phyloP scores from a whole-genome alignment of 92 coral and sea anemone species.

The Diadumene lineata region DNA sequence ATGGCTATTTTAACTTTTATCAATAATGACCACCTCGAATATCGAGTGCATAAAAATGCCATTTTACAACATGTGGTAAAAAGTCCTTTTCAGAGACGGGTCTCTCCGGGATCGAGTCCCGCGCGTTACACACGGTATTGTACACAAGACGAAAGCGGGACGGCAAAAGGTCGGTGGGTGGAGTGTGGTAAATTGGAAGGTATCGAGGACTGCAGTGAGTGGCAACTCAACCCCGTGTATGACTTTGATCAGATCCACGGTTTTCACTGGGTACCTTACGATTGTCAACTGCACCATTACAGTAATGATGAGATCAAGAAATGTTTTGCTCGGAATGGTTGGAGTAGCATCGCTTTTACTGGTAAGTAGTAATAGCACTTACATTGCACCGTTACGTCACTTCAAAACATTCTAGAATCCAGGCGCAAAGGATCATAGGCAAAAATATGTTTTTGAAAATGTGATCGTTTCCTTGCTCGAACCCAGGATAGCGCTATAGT shows the following conservation, averaged over 20 bases:
- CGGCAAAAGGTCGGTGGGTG: conserved; percentile 92
- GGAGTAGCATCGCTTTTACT: conserved; percentile 90
- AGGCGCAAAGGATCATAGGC: no score
- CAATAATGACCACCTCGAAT: conserved; percentile 71
- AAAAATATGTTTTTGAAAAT: no score
- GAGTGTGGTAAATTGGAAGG: conserved; percentile 91
- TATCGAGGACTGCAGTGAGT: conserved; percentile 78
- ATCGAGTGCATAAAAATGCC: conserved; percentile 68
- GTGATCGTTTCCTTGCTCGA: no score
- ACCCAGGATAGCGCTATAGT: no score
- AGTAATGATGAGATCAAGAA: conserved; percentile 85
- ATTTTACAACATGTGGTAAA: conserved; percentile 73
- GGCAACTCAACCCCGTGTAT: conserved; percentile 76
- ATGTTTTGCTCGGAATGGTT: conserved; percentile 87
- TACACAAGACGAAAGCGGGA: conserved; percentile 88
- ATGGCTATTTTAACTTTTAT: conserved; percentile 77
- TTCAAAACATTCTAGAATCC: no score
- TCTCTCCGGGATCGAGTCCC: conserved; percentile 55
- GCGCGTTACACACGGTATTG: conserved; percentile 81
- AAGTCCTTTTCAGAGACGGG: conserved; percentile 81
- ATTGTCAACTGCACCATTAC: conserved; percentile 93
- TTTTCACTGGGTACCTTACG: conserved; percentile 90
- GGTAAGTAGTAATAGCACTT: no score
- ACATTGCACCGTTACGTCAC: no score
- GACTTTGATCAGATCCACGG: conserved; percentile 96